These are phyloP conservation scores for Agelaius tricolor DNA, from an alignment of 2,113 vertebrate genomes.

Conservation along the genomic window DNA sequence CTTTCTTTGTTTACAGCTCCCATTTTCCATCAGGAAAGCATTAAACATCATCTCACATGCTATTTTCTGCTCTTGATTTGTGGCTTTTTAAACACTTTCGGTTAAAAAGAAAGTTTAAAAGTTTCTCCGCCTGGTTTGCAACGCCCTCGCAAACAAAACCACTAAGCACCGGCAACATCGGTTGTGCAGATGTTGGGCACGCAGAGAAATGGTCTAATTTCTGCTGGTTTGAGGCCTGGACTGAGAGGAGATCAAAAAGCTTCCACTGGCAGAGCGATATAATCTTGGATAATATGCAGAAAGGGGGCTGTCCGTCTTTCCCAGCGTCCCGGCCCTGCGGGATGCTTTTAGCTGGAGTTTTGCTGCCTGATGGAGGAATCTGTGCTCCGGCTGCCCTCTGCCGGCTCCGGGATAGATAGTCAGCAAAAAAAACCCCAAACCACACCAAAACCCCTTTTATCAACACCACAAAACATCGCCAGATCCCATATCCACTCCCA, in stretches of 20 bases:
- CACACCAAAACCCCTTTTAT: background rate
- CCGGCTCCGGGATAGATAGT: background rate
- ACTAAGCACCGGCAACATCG: rapidly evolving
- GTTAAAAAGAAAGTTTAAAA: background rate
- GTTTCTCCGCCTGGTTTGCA: background rate
- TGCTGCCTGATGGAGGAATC: background rate
- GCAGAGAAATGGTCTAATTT: background rate
- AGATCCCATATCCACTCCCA: background rate
- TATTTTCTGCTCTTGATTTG: background rate
- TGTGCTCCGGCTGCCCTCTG: conserved; percentile 50
- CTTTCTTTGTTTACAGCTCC: background rate
- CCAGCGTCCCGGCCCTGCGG: rapidly evolving
- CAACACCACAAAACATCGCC: rapidly evolving
- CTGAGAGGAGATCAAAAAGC: background rate
- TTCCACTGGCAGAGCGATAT: rapidly evolving
- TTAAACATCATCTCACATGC: background rate
- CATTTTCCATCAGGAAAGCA: background rate
- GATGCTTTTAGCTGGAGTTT: background rate
- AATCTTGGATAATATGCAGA: background rate
- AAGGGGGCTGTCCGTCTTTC: background rate
- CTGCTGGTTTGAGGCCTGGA: background rate
- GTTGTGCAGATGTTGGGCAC: background rate
- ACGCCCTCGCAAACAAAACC: background rate
- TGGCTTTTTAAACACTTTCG: background rate
- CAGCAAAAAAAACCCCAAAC: background rate